A percentile compares a stretch with the other conserved stretches of the same genome.
Conservation (phyloP, 2,888 invertebrate species). For the Sinodicranocentrus sp. region DNA sequence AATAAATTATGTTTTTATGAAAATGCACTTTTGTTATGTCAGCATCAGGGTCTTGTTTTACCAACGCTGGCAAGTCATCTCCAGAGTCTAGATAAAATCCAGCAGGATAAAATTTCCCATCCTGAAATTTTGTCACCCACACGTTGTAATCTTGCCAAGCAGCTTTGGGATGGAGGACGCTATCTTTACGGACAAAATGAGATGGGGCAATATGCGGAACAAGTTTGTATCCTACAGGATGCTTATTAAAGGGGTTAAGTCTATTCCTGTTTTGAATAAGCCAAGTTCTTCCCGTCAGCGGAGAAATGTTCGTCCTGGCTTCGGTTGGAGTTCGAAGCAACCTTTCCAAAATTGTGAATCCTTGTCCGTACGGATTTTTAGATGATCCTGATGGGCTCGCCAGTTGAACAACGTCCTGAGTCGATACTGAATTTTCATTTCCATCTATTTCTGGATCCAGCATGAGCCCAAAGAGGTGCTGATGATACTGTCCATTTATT, state of each 20-base stretch:
- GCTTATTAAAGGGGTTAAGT: constrained; percentile 40
- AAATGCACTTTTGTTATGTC: constrained; percentile 42
- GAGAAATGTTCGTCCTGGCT: constrained; percentile 50
- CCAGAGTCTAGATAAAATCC: constrained; percentile 38
- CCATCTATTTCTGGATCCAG: constrained; percentile 59
- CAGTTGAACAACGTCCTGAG: constrained; percentile 40
- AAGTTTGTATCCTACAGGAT: constrained; percentile 65
- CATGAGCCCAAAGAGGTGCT: constrained; percentile 45
- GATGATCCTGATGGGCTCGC: constrained; percentile 25
- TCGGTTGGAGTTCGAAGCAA: constrained; percentile 25
- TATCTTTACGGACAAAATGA: constrained; percentile 37
- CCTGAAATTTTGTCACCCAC: constrained; percentile 68
- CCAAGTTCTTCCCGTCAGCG: constrained; percentile 52
- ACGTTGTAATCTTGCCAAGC: constrained; percentile 61
- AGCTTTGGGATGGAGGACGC: constrained; percentile 40
- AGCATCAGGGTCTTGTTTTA: not conserved
- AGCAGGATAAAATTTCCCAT: constrained; percentile 62
- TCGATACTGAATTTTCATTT: constrained; percentile 45
- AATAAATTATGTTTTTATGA: not conserved
- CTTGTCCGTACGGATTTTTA: constrained; percentile 65
- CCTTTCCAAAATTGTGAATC: constrained; percentile 37
- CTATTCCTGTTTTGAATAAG: constrained; percentile 36
- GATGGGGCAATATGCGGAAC: constrained; percentile 40
- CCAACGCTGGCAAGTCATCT: constrained; percentile 52
- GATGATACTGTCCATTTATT: constrained; percentile 52